Evolutionary conservation across 2,888 invertebrate genomes (phyloP), one percentile per base, ranked within the genome.

Genomic region (Diadromus collaris): DNA sequence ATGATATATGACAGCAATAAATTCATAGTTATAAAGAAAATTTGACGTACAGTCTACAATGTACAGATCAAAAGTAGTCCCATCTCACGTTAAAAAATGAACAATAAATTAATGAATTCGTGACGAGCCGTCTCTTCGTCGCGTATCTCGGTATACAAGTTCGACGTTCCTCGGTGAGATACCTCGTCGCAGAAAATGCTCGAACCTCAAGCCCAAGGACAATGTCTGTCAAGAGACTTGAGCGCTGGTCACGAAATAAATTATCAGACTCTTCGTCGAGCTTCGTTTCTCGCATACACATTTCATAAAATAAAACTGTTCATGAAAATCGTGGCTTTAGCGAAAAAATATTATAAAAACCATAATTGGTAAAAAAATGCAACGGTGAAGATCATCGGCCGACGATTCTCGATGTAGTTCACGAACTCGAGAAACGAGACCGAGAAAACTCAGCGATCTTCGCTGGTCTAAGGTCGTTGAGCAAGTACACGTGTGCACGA

Each of bases 401-500:
- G 24, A 48, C 46, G 48, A 32, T 46, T 46, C 32, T 58, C 34
- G 58, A 41, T 16, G 56, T 21, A 51, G 24, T 51, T 51, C 24
- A 24, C 24, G 44, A 58, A 24, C 29, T 29, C 27, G 44, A 51
- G 32, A 56, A 27, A 27, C 27, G 56, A 56, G 51, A 60, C 32
- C 63, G 72, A 63, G 72, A 68, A 72, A 72, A 63, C 48, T 34
- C 51, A 44, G 16, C 19, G 56, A 56, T 56, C 65, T 38, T 13
- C 24, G 69, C 73, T 68, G 56, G 44, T 65, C 65, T 72, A 74
- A 78, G 81, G 76, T 81, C 65, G 69, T 78, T 76, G 82, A 79
- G 56, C 16, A 27, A 29, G 75, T 60, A 61, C 76, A 74, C 76
- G 69, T 46, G 80, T 71, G 64, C 77, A 76, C 76, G 76, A 29